Conservation (phyloP, 2,888 invertebrate genomes). For the Pemphredon lugubris region DNA sequence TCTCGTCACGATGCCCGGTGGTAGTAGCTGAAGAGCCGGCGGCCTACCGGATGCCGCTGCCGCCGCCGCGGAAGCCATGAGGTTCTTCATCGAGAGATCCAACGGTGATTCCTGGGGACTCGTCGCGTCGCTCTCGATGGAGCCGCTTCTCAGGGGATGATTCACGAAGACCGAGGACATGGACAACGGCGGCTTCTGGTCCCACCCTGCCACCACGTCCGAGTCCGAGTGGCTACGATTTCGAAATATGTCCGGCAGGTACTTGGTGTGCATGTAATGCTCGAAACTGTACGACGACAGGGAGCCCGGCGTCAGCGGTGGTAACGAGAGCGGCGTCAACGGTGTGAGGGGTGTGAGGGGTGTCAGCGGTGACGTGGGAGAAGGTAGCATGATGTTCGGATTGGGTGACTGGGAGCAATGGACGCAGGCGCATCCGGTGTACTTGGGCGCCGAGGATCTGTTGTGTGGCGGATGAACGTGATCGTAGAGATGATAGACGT, state of each 20-base stretch:
- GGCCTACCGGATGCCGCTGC: slow-evolving; percentile 62
- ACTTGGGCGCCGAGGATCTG: slow-evolving; percentile 65
- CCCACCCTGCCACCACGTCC: slow-evolving; percentile 83
- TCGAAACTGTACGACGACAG: slow-evolving; percentile 84
- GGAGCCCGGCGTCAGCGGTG: slow-evolving; percentile 83
- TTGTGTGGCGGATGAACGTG: slow-evolving; percentile 63
- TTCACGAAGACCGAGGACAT: slow-evolving; percentile 72
- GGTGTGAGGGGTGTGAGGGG: slow-evolving; percentile 81
- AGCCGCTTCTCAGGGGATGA: slow-evolving; percentile 76
- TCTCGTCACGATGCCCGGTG: slow-evolving; percentile 82
- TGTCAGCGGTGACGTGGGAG: slow-evolving; percentile 83
- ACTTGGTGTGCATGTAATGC: slow-evolving; percentile 85
- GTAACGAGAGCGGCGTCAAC: slow-evolving; percentile 79
- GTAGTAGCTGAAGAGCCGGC: slow-evolving; percentile 82
- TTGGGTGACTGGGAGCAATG: slow-evolving; percentile 75
- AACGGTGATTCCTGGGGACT: slow-evolving; percentile 92
- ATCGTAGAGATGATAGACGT: slow-evolving; percentile 52
- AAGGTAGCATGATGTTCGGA: slow-evolving; percentile 75
- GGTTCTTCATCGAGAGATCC: slow-evolving; percentile 90
- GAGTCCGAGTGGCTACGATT: slow-evolving; percentile 86
- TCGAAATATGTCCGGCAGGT: slow-evolving; percentile 85
- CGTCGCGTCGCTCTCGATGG: slow-evolving; percentile 82
- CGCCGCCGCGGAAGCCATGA: slow-evolving; percentile 72
- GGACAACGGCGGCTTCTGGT: slow-evolving; percentile 67
- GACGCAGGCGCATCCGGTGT: slow-evolving; percentile 75